Base-by-base conservation (phyloP, 35 echinoderm and acorn worm genomes). In the Eucidaris tribuloides region DNA sequence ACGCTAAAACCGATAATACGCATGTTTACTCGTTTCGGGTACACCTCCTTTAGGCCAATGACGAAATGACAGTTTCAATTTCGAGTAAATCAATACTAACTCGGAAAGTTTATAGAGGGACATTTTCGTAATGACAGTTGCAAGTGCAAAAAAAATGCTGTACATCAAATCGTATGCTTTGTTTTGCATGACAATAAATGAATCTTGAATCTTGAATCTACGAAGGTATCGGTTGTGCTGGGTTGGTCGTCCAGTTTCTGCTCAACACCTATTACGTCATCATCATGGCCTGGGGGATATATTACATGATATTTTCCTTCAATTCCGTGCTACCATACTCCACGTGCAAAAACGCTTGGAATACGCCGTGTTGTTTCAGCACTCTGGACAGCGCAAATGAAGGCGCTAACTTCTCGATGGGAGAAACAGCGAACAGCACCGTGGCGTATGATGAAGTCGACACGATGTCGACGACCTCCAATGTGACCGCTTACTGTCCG, bases 281-380 rank as follows among this genome's bases (percentile, higher is more conserved):
- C 35, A 91, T 96, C 65, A 79, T 99, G 57, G 91, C 96, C 1
- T 99, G 96, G 96, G 83, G 82, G 0, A 40, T 99, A 1, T 99
- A 99, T 54, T 99, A 99, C 87, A 99, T 99, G 96, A 79, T 90
- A 27, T 78, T 93, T 82, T 99, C 96, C 2, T 90, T 99, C 42
- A 86, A 54, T 0, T 82, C 66, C 14, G 87, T 90, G 23, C 83
- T 99, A 5, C 94, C 96, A 0, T 99, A 91, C 90, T 93, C 87
- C 42, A 71, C 63, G 30, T 99, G 96, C 58, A 60, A 83, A 45
- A 93, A 99, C 56, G 42, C 20, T 0, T 96, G 83, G 88, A 96
- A 96, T 71, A 96, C 88, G 1, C 38, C 80, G 6, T 52, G 49
- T 34, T 96, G 93, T 58, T 84, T 63, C 27, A 82, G 81, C 20